Conservation (phyloP, 2,888 invertebrate genomes). For the Melikaiella ostensackeni region DNA sequence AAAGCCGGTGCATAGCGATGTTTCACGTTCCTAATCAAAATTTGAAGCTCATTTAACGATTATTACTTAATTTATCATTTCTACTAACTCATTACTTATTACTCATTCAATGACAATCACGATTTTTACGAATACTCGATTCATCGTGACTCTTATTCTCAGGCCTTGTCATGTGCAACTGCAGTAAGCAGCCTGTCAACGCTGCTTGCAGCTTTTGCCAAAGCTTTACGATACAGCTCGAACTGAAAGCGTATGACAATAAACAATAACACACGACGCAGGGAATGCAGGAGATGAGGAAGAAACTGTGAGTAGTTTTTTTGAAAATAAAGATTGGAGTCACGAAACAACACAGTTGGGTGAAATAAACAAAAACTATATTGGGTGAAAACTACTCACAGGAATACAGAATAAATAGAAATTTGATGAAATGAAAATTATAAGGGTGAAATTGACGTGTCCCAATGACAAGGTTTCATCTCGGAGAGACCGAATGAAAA, state of each 20-base stretch:
- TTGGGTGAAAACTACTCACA: conserved; percentile 28
- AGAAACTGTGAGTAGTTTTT: conserved; percentile 31
- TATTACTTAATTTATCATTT: conserved; percentile 12
- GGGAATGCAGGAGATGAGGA: conserved; percentile 46
- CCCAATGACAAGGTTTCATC: no score
- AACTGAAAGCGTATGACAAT: conserved; percentile 54
- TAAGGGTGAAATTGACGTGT: no score
- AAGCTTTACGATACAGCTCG: conserved; percentile 51
- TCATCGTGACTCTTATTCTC: conserved; percentile 28
- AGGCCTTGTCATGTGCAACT: conserved; percentile 25
- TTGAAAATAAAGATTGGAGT: conserved; percentile 2
- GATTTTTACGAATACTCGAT: conserved; percentile 34
- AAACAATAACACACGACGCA: conserved; percentile 49
- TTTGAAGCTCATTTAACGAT: background rate
- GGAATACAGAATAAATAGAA: conserved; percentile 38
- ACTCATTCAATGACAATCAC: background rate
- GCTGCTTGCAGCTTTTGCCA: conserved; percentile 50
- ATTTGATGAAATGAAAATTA: conserved; percentile 17
- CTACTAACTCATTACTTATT: background rate
- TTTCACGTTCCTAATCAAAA: conserved; percentile 26
- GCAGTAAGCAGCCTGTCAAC: conserved; percentile 21
- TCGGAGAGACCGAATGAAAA: no score
- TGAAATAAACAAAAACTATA: conserved; percentile 9
- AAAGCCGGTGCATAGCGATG: conserved; percentile 57
- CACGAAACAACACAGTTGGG: background rate